Base-by-base conservation (phyloP, 2,888 invertebrate species). In the Andrena fulva region DNA sequence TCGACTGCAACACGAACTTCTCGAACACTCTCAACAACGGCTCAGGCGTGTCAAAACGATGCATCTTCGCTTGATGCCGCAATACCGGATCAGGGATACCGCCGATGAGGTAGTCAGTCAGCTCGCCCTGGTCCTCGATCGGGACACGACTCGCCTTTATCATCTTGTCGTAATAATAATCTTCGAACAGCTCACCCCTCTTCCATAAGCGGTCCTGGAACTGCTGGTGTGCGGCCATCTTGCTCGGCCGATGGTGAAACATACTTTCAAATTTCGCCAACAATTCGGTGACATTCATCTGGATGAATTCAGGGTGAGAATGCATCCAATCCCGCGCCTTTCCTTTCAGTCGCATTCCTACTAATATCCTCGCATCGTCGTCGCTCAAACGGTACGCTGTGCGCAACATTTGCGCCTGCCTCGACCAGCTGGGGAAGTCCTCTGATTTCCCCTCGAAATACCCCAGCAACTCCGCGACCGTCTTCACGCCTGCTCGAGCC, bases 171-270 rank as follows among this genome's bases (percentile, higher is more conserved):
- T 82, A 71, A 8, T 50, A 64, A 68, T 82, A 86, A 8, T 85
- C 75, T 8, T 56, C 56, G 52, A 83, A 81, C 0, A 76, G 50
- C 24, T 86, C 83, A 16, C 24, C 54, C 20, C 70, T 80, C 48
- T 67, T 82, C 86, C 84, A 86, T 8, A 24, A 24, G 10, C 81
- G 82, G 3, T 80, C 82, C 2, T 84, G 74, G 24, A 83, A 85
- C 2, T 59, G 73, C 54, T 75, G 54, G n/a, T 77, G 52, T 48
- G 35, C 4, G 2, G 50, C 59, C 6, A 73, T 71, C 35, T 31
- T 82, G 35, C 76, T 81, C 3, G 50, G 63, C 24, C 71, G 50
- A 1, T 77, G 68, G 27, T 33, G 54, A 56, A 82, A 84, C 82
- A 86, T 82, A 33, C 35, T 54, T 16, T 76, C 62, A 27, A 80